These are phyloP conservation scores for Neosilurus hyrtlii DNA, from an alignment of 2,797 vertebrate genomes.

Conservation along the genomic window DNA sequence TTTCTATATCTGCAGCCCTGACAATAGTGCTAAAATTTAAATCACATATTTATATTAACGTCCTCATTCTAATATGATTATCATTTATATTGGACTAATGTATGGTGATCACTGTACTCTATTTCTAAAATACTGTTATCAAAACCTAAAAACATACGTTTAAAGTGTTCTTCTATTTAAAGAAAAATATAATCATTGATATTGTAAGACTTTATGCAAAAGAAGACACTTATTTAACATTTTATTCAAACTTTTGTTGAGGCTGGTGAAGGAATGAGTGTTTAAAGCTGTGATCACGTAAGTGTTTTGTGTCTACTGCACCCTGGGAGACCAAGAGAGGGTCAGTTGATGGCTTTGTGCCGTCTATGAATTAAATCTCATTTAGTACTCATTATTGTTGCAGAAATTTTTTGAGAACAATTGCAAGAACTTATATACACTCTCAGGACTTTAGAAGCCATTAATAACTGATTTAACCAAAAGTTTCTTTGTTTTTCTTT, in stretches of 20 bases:
- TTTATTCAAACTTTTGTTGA: neutral
- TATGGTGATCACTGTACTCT: no score
- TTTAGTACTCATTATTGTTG: neutral
- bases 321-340: neutral
- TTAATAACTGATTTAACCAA: neutral
- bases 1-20: neutral
- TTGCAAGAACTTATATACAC: neutral
- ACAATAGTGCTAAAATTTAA: neutral
- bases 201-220: neutral
- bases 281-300: no score
- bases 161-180: no score
- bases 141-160: no score
- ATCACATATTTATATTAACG: neutral
- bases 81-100: no score
- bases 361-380: neutral
- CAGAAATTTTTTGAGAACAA: neutral
- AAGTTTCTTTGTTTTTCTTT: neutral
- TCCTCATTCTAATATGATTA: no score
- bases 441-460: neutral
- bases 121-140: no score
- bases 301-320: neutral
- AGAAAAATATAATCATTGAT: neutral
- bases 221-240: neutral
- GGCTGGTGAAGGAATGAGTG: no score
- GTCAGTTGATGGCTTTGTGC: neutral